Base-by-base conservation (phyloP, 2,888 invertebrate species). In the Smittia aterrima region DNA sequence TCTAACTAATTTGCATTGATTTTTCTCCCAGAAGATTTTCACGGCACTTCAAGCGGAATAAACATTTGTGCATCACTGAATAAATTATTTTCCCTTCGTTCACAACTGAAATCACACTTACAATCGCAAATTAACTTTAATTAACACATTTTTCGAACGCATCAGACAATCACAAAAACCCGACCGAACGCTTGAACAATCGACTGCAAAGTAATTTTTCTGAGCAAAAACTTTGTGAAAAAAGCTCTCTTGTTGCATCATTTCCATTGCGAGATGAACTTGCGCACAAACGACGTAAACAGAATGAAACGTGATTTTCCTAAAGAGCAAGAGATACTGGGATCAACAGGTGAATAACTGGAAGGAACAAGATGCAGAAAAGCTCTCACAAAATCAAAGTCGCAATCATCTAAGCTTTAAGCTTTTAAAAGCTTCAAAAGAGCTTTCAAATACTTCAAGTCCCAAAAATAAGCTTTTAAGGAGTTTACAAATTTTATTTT, bases 251-350 rank as follows among this genome's bases (percentile, higher is more conserved):
- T 54, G 53, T 54, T 54, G 27, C 70, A 71, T 27, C 20, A 1
- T 58, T 58, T 58, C 58, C 58, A 47, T 1, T 68, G 22, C n/a
- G 68, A 41, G 41, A 71, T n/a, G 53, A 32, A 54, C 70, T 18
- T 71, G 70, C 70, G 70, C 41, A 13, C 16, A 22, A n/a, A 6
- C 16, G 70, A 54, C 53, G 70, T 71, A 71, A 71, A 71, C 70
- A 71, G 24, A 16, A 1, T 32, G 20, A 71, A 71, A 71, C 70
- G 70, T 71, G 24, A 27, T 58, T 58, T n/a, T 47, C 22, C n/a
- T n/a, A n/a, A n/a, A n/a, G n/a, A n/a, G n/a, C n/a, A n/a, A n/a
- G n/a, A n/a, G n/a, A n/a, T 58, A 58, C 18, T 20, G 47, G 11
- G 47, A 2, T 47, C 47, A 47, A 47, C 47, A 47, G 11, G 47